A percentile compares a stretch with the other conserved stretches of the same genome.
Evolutionary conservation across 2,113 vertebrate species (phyloP).

Genomic region (Delphinus delphis): DNA sequence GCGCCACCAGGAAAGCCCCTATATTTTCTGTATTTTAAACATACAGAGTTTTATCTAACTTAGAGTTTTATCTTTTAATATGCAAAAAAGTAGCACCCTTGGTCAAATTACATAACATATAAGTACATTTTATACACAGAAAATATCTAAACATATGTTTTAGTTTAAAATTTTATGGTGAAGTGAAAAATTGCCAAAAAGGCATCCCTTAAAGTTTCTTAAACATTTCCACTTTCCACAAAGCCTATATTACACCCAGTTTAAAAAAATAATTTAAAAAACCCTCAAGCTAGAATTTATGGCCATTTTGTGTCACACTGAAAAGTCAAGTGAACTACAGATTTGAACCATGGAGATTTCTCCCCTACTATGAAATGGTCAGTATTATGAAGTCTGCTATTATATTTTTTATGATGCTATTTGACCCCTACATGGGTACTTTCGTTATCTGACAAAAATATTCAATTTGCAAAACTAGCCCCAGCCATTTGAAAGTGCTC

Average conservation of each 20-base stretch:
- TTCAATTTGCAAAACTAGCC: slow-evolving; percentile 48
- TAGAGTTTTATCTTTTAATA: not conserved
- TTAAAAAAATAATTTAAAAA: not conserved
- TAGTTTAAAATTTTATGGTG: not conserved
- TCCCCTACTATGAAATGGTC: not conserved
- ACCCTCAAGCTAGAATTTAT: not conserved
- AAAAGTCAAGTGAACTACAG: slow-evolving; percentile 35
- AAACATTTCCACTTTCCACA: slow-evolving; percentile 21
- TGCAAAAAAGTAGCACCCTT: not conserved
- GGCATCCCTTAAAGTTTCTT: not conserved
- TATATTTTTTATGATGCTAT: slow-evolving; percentile 45
- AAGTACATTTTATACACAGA: not conserved
- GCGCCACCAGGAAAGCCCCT: no score
- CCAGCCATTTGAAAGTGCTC: slow-evolving; percentile 9
- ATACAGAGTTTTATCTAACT: not conserved
- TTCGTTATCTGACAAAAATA: slow-evolving; percentile 52
- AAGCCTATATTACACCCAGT: not conserved
- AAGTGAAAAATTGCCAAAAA: not conserved
- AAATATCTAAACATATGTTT: not conserved
- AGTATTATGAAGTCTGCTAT: slow-evolving; percentile 52
- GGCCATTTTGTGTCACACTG: not conserved
- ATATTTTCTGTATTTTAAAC: not conserved
- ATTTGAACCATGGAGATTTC: not conserved
- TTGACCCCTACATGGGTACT: slow-evolving; percentile 30
- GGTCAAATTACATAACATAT: not conserved